Percentiles rank a stretch among this genome's conserved stretches.
These are phyloP conservation scores for Lasioglossum villosulum DNA, from an alignment of 2,888 invertebrate genomes.

Conservation along the genomic window DNA sequence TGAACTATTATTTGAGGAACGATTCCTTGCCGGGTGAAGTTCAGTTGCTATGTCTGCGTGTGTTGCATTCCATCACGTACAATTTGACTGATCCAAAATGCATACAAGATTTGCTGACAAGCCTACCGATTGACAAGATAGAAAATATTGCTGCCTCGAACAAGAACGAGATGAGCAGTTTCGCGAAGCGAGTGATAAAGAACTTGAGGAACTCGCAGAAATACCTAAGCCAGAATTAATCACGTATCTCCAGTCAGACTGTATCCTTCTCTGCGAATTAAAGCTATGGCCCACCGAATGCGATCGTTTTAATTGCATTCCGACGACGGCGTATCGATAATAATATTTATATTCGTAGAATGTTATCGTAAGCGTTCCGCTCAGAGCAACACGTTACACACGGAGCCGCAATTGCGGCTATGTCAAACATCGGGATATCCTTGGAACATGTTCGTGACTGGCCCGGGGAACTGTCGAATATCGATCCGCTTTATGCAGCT, in stretches of 20 bases:
- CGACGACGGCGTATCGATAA: background rate
- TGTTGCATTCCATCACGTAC: slow-evolving; percentile 76
- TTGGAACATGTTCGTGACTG: slow-evolving; percentile 66
- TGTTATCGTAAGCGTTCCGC: background rate
- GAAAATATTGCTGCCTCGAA: slow-evolving; percentile 60
- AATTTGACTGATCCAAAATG: slow-evolving; percentile 67
- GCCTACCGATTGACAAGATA: slow-evolving; percentile 70
- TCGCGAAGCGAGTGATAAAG: slow-evolving; percentile 71
- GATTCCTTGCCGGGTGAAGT: slow-evolving; percentile 67
- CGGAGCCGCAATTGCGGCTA: background rate
- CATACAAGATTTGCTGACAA: slow-evolving; percentile 62
- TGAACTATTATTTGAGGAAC: slow-evolving; percentile 70
- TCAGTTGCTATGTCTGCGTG: slow-evolving; percentile 70
- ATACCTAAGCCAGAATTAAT: slow-evolving; percentile 24
- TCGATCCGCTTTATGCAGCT: slow-evolving; percentile 69
- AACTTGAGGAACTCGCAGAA: slow-evolving; percentile 55
- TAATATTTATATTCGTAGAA: slow-evolving; percentile 23
- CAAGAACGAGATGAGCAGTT: slow-evolving; percentile 56
- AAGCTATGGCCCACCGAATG: background rate
- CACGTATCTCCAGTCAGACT: background rate
- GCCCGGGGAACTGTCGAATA: slow-evolving; percentile 66
- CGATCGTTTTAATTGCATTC: slow-evolving; percentile 1
- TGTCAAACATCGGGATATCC: slow-evolving; percentile 54
- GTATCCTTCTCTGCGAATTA: background rate
- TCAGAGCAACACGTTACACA: background rate